Evolutionary conservation across 2,888 invertebrate species (phyloP).

Genomic region (Anticlea derivata): DNA sequence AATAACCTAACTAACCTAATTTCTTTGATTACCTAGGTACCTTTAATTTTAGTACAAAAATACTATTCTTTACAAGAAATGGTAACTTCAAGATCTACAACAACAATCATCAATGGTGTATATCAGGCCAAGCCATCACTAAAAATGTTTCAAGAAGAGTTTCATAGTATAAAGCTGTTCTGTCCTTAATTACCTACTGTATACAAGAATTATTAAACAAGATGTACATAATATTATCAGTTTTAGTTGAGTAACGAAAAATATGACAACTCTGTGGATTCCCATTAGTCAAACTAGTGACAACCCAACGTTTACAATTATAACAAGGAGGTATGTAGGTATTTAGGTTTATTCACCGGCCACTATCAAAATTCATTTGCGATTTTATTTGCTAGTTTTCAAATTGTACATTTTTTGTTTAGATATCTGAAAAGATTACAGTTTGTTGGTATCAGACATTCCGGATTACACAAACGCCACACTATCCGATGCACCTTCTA

Average conservation of each 20-base stretch:
- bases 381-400: too few relatives aligned
- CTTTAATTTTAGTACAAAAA: too few relatives aligned
- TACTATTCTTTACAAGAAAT: conserved; percentile 1
- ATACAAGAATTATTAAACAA: too few relatives aligned
- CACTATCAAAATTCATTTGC: neutral
- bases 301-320: neutral
- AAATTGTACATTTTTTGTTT: too few relatives aligned
- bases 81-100: conserved; percentile 9
- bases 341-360: neutral
- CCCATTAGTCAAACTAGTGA: neutral
- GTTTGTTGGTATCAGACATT: too few relatives aligned
- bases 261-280: neutral
- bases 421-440: too few relatives aligned
- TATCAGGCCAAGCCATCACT: too few relatives aligned
- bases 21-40: neutral
- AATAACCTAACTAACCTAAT: too few relatives aligned
- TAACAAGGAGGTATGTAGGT: conserved; percentile 13
- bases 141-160: neutral
- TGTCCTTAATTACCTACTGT: neutral
- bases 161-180: neutral
- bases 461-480: too few relatives aligned
- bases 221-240: too few relatives aligned
- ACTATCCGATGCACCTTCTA: too few relatives aligned
- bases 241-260: neutral
- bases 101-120: neutral